Evolutionary conservation across 2,797 vertebrate species (phyloP).

Genomic region (Crax fasciolata): DNA sequence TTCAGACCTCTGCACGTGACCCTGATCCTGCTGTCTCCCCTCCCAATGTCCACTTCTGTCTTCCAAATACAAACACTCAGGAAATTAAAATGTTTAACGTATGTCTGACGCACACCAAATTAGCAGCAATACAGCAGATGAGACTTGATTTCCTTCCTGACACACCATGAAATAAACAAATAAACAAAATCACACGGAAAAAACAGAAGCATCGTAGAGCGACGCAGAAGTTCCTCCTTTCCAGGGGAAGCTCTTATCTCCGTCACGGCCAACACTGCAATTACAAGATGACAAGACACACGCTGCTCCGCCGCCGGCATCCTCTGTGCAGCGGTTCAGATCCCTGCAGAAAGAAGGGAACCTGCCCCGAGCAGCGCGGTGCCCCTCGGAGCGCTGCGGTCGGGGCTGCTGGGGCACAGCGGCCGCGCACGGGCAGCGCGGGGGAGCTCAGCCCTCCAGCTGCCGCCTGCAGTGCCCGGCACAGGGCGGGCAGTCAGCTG

Average conservation of each 20-base stretch:
- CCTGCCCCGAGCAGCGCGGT: background rate
- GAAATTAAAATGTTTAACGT: background rate
- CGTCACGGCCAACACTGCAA: constrained; percentile 40
- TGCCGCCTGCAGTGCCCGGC: too few species aligned
- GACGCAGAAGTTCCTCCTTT: background rate
- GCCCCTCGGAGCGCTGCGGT: too few species aligned
- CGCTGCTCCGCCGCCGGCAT: constrained; percentile 55
- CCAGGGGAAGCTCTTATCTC: constrained; percentile 34
- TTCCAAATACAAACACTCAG: background rate
- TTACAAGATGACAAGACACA: constrained; percentile 67
- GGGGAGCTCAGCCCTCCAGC: too few species aligned
- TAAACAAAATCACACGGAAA: background rate
- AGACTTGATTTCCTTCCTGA: background rate
- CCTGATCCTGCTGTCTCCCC: background rate
- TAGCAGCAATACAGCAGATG: background rate
- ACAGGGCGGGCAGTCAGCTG: too few species aligned
- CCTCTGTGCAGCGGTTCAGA: background rate
- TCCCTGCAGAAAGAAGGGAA: constrained; percentile 7
- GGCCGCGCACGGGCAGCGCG: too few species aligned
- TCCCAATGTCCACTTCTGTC: rapidly evolving
- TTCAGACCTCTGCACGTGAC: background rate
- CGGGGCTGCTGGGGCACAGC: too few species aligned
- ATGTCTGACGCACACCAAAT: background rate
- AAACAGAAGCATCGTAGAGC: background rate
- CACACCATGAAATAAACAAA: background rate